Evolutionary conservation across 2,888 invertebrate species (phyloP), one percentile per base, ranked within the genome.

Genomic region (Dicyrtoma fusca): DNA sequence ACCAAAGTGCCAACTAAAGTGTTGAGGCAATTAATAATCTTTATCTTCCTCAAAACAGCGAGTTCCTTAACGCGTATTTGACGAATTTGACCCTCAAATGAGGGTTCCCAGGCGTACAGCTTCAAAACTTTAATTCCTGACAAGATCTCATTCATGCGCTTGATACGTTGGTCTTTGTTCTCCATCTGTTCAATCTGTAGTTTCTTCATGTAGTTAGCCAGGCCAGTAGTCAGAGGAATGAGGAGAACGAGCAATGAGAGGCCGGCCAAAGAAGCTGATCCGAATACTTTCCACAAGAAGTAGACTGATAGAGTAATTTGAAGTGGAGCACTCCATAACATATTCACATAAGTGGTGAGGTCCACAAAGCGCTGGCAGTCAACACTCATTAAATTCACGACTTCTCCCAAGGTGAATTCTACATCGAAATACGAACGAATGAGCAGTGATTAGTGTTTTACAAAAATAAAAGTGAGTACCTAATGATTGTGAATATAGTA

Each of bases 191-290:
- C 87, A 66, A 93, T 91, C 84, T 94, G 94, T 74, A 92, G 85
- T 0, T 88, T 89, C 82, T 93, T 92, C 8, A 91, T 89, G 82
- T 90, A 88, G 83, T 89, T 91, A 0, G 94, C 95, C 77, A 95
- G 90, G 69, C 91, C 87, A 11, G 91, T 92, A 82, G 95, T 96
- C 6, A 95, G 85, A 0, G 96, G 95, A 76, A 98, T 94, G 72
- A 98, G 87, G 65, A 97, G 88, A 57, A 98, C 89, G 92, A 99
- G 94, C 49, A 97, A 92, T 1, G 91, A 92, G 62, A 98, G 85
- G 14, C 96, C 96, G 61, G 96, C 95, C 8, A 98, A 84, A 0
- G 96, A 94, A 0, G 96, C 92, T 0, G 92, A 90, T 0, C 89
- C 88, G 79, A 94, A 83, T 76, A 90, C 88, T 14, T 88, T 87